phyloP scores from a whole-genome alignment of 2,888 invertebrate species.

The Nemotelus pantherinus region DNA sequence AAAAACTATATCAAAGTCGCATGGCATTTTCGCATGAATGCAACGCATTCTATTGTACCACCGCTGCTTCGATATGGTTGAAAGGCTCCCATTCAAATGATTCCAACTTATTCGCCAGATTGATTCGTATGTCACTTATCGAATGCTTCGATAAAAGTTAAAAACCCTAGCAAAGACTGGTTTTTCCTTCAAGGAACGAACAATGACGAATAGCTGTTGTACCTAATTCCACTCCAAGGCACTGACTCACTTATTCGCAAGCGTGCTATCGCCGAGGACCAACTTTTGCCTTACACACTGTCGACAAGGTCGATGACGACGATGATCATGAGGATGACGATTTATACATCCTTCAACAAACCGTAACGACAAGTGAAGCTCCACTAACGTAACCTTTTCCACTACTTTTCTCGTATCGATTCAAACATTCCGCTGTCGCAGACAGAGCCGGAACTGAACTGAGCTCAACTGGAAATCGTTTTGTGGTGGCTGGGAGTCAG shows the following conservation, averaged over 20 bases:
- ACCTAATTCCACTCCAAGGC: neutral
- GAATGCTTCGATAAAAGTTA: constrained; percentile 49
- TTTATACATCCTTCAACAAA: constrained; percentile 33
- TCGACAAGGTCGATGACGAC: no score
- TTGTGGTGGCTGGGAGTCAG: no score
- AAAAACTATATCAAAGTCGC: no score
- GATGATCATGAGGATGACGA: constrained; percentile 3
- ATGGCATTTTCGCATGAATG: no score
- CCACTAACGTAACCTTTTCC: neutral
- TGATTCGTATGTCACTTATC: constrained; percentile 50
- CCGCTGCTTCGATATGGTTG: no score
- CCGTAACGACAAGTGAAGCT: constrained; percentile 12
- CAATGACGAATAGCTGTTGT: neutral
- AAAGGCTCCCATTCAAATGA: no score
- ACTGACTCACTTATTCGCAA: neutral
- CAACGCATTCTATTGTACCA: no score
- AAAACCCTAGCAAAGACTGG: constrained; percentile 49
- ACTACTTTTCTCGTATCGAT: neutral
- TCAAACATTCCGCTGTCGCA: constrained; percentile 10
- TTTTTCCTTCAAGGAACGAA: constrained; percentile 35
- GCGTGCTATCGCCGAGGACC: neutral
- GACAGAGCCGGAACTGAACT: neutral
- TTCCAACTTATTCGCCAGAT: constrained; percentile 38
- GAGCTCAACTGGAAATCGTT: neutral
- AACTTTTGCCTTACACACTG: neutral